Percentiles rank a stretch among this genome's conserved stretches.
These are phyloP conservation scores for Acromyrmex charruanus DNA, from an alignment of 1,140 invertebrate species.

Conservation along the genomic window DNA sequence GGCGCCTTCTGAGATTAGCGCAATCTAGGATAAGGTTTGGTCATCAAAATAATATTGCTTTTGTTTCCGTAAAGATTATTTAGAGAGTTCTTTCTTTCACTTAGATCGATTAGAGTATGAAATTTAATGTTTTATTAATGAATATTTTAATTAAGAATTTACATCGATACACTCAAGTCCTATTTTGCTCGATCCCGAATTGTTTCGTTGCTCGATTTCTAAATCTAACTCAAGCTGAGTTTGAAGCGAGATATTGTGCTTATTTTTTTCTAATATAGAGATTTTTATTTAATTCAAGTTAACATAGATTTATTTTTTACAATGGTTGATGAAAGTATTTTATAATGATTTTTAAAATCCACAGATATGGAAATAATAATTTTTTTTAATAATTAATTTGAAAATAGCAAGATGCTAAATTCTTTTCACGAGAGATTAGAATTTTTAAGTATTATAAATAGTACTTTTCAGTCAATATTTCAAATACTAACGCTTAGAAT, in stretches of 20 bases:
- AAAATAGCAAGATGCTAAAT: background rate
- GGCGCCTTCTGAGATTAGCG: background rate
- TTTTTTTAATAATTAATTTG: background rate
- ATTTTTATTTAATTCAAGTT: constrained; percentile 5
- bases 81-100: background rate
- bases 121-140: background rate
- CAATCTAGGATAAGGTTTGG: background rate
- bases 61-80: background rate
- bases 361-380: background rate
- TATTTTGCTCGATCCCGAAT: background rate
- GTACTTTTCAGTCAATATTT: background rate
- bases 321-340: too few relatives aligned
- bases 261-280: background rate
- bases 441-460: background rate
- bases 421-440: background rate
- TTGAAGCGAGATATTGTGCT: background rate
- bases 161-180: background rate
- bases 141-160: constrained; percentile 5
- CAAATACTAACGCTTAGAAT: background rate
- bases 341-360: background rate
- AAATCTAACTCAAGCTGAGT: background rate
- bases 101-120: background rate
- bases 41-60: background rate
- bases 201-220: background rate
- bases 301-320: background rate